These are phyloP conservation scores for Cosmopolites sordidus DNA, from an alignment of 2,888 invertebrate genomes.

Conservation along the genomic window DNA sequence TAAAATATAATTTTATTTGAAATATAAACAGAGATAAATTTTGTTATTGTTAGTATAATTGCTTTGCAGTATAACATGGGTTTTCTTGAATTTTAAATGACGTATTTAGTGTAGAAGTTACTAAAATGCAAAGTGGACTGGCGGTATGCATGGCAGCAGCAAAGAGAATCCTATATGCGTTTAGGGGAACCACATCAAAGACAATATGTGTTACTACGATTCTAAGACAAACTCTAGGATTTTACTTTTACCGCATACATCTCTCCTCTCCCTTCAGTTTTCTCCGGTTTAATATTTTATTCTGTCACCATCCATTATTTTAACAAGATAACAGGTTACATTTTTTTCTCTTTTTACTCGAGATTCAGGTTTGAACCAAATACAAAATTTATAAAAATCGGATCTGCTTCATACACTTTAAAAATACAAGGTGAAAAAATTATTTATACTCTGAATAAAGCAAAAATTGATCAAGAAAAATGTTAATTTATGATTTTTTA, in stretches of 20 bases:
- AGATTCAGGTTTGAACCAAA: no score
- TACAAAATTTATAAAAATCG: no score
- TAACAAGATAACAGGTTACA: slow-evolving; percentile 19
- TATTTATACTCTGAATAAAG: no score
- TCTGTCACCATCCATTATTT: slow-evolving; percentile 31
- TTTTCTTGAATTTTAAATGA: slow-evolving; percentile 24
- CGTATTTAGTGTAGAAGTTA: slow-evolving; percentile 30
- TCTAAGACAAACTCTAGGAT: slow-evolving; percentile 39
- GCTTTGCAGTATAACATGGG: slow-evolving; percentile 14
- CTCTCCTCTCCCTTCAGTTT: slow-evolving; percentile 21
- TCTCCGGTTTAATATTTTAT: slow-evolving; percentile 22
- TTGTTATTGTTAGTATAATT: slow-evolving; percentile 5
- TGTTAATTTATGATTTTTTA: no score
- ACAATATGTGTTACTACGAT: slow-evolving; percentile 44
- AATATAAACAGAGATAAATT: no score
- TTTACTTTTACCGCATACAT: slow-evolving; percentile 33
- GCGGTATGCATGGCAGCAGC: slow-evolving; percentile 24
- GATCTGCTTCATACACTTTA: no score
- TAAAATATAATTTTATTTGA: no score
- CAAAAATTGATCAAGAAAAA: no score
- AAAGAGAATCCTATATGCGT: slow-evolving; percentile 42
- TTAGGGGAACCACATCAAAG: slow-evolving; percentile 44
- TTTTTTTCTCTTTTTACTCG: no score
- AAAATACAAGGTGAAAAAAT: no score
- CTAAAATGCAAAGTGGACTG: slow-evolving; percentile 38